Base-by-base conservation (phyloP, 2,113 vertebrate genomes). In the Bubo bubo region DNA sequence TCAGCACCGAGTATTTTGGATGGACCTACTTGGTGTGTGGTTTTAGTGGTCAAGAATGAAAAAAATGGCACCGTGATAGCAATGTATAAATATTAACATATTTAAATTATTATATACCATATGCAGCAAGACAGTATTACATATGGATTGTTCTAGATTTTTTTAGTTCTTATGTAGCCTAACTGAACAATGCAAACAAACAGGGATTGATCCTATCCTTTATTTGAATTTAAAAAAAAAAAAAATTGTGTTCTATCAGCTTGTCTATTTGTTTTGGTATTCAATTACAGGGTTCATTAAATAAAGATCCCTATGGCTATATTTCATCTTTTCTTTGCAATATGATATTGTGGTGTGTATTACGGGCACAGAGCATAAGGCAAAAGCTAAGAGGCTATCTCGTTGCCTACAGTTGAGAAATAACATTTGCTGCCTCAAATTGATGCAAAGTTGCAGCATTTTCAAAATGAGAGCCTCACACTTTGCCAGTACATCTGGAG, bases 281-380 rank as follows among this genome's bases (percentile, higher is more conserved):
- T 96, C 95, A 94, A 90, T 86, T 95, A 55, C 93, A 92, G 95
- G 87, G 79, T 94, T 97, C 97, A 92, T 76, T 96, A 95, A 96
- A 95, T 92, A 64, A 94, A 94, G 93, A 83, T 60, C n/a, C 7
- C 77, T 53, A 12, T 15, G 17, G 68, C 84, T 89, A 35, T 67
- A 95, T 95, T 95, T 84, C 86, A 95, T 96, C 41, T 90, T 95
- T 87, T 14, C 90, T 79, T 55, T 86, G 77, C 88, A 3, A 39
- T 43, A 27, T 17, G 81, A 15, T 52, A 12, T 30, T 24, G 71
- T 34, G 56, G 53, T 22, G 13, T 60, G 4, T n/a, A 13, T 66
- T 28, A 10, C 6, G 3, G 22, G 27, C 86, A 6, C 15, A 1
- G 64, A 8, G 75, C 67, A 37, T 4, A 23, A 90, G 85, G 47